Evolutionary conservation across 2,797 vertebrate species (phyloP).

Genomic region (Hapalemur alaotrensis): DNA sequence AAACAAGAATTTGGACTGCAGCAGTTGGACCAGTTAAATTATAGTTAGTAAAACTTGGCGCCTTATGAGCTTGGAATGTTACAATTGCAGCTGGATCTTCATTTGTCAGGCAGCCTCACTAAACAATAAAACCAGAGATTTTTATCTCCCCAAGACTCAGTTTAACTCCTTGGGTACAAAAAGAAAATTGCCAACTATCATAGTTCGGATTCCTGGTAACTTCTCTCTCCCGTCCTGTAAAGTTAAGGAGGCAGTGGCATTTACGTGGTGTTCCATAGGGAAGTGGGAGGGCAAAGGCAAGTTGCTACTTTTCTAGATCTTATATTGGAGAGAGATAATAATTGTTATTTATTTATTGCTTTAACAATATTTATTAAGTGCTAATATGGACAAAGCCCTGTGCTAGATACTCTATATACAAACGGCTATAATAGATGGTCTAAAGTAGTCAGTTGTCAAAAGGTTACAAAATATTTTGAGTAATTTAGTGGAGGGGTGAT

Average conservation of each 20-base stretch:
- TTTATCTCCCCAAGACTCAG: conserved; percentile 83
- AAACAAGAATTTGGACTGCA: conserved; percentile 88
- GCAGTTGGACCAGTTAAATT: conserved; percentile 86
- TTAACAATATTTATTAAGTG: conserved; percentile 6
- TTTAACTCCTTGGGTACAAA: conserved; percentile 85
- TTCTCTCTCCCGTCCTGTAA: not conserved
- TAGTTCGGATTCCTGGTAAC: not conserved
- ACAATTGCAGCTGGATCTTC: conserved; percentile 85
- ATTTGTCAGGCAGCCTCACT: conserved; percentile 80
- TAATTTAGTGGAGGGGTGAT: not conserved
- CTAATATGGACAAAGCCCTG: not conserved
- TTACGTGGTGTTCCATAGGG: not conserved
- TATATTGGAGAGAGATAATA: not conserved
- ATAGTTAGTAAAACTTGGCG: conserved; percentile 89
- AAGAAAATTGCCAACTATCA: conserved; percentile 59
- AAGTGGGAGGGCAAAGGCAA: not conserved
- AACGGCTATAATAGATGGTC: not conserved
- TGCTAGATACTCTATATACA: not conserved
- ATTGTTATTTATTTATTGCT: not conserved
- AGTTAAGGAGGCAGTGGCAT: not conserved
- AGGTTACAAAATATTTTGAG: not conserved
- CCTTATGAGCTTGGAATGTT: conserved; percentile 86
- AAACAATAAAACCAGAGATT: conserved; percentile 85
- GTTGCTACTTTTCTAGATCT: conserved; percentile 6
- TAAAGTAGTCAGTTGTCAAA: not conserved